These are phyloP conservation scores for Mormyrus proboscirostris DNA, from an alignment of 2,797 vertebrate species.

Conservation along the genomic window DNA sequence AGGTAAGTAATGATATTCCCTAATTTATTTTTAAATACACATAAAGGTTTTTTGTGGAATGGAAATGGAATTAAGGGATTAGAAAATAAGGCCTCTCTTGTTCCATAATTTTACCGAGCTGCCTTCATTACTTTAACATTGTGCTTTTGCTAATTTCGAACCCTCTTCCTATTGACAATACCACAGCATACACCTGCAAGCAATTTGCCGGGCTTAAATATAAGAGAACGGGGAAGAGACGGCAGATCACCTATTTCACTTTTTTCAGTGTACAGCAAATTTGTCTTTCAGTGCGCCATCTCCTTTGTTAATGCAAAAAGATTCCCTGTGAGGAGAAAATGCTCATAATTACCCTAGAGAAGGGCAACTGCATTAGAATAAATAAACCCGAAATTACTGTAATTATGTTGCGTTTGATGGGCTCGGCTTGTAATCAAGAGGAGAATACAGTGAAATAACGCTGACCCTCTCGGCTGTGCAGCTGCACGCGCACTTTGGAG, in stretches of 20 bases:
- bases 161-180: constrained; percentile 82
- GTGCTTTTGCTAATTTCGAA: constrained; percentile 91
- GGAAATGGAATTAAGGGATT: constrained; percentile 44
- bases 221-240: constrained; percentile 79
- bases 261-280: constrained; percentile 80
- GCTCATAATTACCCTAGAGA: constrained; percentile 99
- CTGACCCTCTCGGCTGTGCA: constrained; percentile 99
- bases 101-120: constrained; percentile 76
- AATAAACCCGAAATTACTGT: constrained; percentile 99
- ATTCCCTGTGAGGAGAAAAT: constrained; percentile 96
- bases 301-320: constrained; percentile 99
- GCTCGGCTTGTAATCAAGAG: constrained; percentile 99
- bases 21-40: constrained; percentile 28
- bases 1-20: constrained; percentile 36
- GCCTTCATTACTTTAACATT: constrained; percentile 87
- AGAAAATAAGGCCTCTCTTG: constrained; percentile 71
- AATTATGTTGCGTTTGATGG: constrained; percentile 99
- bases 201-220: constrained; percentile 94
- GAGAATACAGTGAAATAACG: constrained; percentile 99
- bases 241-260: constrained; percentile 88
- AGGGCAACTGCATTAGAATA: constrained; percentile 99
- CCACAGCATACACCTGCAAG: constrained; percentile 96
- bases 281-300: constrained; percentile 95
- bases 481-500: constrained; percentile 82
- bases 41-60: constrained; percentile 40